These are phyloP conservation scores for Malurus splendens DNA, from an alignment of 2,797 vertebrate genomes.

Conservation along the genomic window DNA sequence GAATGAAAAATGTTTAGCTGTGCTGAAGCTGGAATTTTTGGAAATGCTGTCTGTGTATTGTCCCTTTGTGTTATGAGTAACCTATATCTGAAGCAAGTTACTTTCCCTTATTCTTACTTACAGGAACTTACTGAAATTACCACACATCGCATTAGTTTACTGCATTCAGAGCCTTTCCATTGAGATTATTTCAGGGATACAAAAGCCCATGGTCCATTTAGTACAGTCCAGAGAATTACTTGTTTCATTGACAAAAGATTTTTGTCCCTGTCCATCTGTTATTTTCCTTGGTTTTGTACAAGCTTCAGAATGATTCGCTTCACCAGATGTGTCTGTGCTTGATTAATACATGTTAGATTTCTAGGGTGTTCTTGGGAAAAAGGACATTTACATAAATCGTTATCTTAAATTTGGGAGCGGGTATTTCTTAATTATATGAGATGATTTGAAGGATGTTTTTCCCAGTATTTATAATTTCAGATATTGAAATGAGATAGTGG, in stretches of 20 bases:
- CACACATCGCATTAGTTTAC: not conserved
- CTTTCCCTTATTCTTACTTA: not conserved
- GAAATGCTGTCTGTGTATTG: not conserved
- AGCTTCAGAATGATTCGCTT: not conserved
- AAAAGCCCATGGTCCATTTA: not conserved
- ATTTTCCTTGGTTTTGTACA: not conserved
- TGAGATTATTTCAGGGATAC: not conserved
- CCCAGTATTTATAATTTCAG: not conserved
- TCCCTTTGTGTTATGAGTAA: not conserved
- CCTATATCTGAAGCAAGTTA: not conserved
- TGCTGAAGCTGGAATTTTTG: not conserved
- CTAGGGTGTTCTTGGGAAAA: not conserved
- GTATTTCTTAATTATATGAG: not conserved
- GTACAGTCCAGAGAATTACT: not conserved
- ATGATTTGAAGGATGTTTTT: not conserved
- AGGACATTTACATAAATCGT: not conserved
- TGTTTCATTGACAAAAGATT: not conserved
- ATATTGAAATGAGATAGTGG: not conserved
- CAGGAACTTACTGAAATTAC: not conserved
- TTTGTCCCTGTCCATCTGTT: not conserved
- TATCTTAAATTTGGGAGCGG: not conserved
- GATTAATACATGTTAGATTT: not conserved
- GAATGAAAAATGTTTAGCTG: not conserved
- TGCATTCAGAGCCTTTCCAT: not conserved
- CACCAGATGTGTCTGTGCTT: not conserved